These are phyloP conservation scores for Lagopus muta DNA, from an alignment of 2,113 vertebrate genomes.

Conservation along the genomic window DNA sequence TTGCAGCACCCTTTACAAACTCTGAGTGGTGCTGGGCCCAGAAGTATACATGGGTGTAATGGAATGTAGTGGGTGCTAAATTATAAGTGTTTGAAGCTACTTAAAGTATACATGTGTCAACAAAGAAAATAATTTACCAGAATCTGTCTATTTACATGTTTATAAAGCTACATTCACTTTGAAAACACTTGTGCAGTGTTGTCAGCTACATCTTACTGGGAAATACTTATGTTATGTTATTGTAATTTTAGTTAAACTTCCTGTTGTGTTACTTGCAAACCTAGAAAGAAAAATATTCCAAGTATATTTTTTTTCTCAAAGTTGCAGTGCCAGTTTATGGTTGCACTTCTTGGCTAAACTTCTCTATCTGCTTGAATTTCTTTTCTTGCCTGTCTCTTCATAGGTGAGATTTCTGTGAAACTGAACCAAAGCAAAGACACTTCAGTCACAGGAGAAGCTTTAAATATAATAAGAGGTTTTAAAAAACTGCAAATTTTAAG, in stretches of 20 bases:
- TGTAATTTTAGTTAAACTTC: background rate
- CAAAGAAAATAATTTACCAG: background rate
- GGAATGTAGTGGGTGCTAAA: background rate
- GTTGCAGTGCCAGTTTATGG: background rate
- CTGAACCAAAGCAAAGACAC: background rate
- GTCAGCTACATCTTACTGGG: background rate
- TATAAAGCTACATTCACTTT: background rate
- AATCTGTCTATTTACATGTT: background rate
- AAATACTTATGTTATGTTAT: background rate
- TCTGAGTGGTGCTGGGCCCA: background rate
- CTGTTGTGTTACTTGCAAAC: background rate
- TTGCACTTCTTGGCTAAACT: background rate
- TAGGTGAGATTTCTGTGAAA: slow-evolving; percentile 22
- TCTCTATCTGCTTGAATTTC: background rate
- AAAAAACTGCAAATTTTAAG: background rate
- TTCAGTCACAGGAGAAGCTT: background rate
- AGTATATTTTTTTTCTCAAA: background rate
- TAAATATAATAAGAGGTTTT: background rate
- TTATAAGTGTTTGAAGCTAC: background rate
- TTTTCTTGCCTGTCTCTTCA: background rate
- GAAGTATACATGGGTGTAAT: background rate
- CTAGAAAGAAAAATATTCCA: background rate
- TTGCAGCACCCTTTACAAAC: background rate
- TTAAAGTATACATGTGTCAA: background rate
- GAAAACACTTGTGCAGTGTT: background rate